A percentile compares a stretch with the other conserved stretches of the same genome.
Evolutionary conservation across 2,797 vertebrate genomes (phyloP).

Genomic region (Sebastes dallii): DNA sequence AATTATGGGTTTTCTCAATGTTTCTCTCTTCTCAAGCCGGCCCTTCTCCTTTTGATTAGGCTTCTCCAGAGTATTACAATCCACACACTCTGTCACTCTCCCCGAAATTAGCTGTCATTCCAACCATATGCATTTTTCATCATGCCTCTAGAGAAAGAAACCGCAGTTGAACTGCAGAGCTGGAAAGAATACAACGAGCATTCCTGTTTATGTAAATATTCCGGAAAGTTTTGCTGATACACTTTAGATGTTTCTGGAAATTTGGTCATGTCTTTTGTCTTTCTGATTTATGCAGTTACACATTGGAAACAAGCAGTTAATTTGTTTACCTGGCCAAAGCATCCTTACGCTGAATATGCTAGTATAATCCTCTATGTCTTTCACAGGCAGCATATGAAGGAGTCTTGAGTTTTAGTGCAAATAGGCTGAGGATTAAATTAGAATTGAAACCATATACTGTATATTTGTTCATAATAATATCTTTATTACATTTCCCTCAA

Average conservation of each 20-base stretch:
- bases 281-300: background rate
- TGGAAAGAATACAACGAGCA: background rate
- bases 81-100: conserved; percentile 69
- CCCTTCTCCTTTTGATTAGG: conserved; percentile 73
- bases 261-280: background rate
- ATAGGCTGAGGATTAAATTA: too few species aligned
- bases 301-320: background rate
- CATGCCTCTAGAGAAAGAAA: conserved; percentile 41
- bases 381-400: background rate
- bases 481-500: background rate
- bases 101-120: conserved; percentile 71
- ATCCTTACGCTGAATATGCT: background rate
- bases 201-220: conserved; percentile 1
- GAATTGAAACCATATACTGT: too few species aligned
- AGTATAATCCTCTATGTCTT: background rate
- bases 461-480: background rate
- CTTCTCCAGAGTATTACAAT: conserved; percentile 72
- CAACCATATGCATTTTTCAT: conserved; percentile 63
- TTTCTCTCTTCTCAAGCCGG: conserved; percentile 63
- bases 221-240: background rate
- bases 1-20: conserved; percentile 76
- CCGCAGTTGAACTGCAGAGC: conserved; percentile 8
- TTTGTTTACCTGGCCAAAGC: background rate
- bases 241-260: background rate
- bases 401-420: background rate